Conservation (phyloP, 2,113 vertebrate genomes). For the Elachura formosa region DNA sequence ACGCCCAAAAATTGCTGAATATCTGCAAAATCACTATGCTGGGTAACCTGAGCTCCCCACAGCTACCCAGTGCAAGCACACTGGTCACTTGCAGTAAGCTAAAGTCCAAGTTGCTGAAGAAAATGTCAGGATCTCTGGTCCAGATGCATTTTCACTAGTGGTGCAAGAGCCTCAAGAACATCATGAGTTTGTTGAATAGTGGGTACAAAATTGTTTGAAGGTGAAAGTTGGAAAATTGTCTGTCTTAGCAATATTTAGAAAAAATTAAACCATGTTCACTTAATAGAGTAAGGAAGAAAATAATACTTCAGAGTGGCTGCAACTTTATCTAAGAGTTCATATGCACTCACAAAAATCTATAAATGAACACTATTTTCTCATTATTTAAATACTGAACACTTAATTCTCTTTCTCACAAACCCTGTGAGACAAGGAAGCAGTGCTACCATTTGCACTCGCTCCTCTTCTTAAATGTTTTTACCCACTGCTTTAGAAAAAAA, state of each 20-base stretch:
- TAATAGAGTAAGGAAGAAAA: not conserved
- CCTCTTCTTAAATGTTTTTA: not conserved
- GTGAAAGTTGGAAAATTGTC: not conserved
- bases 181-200: not conserved
- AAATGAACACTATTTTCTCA: not conserved
- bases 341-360: not conserved
- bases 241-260: not conserved
- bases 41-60: not conserved
- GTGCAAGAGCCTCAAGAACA: not conserved
- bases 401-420: not conserved
- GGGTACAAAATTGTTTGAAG: not conserved
- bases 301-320: not conserved
- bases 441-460: not conserved
- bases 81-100: rapidly evolving
- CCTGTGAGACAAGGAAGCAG: not conserved
- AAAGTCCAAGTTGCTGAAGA: not conserved
- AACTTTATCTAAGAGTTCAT: not conserved
- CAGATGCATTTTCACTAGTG: not conserved
- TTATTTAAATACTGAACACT: not conserved
- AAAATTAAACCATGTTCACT: not conserved
- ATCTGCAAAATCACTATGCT: not conserved
- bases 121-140: not conserved
- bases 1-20: not conserved
- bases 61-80: not conserved
- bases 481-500: not conserved